These are phyloP conservation scores for Gryllus bimaculatus DNA, from an alignment of 1,140 invertebrate species.

Conservation along the genomic window DNA sequence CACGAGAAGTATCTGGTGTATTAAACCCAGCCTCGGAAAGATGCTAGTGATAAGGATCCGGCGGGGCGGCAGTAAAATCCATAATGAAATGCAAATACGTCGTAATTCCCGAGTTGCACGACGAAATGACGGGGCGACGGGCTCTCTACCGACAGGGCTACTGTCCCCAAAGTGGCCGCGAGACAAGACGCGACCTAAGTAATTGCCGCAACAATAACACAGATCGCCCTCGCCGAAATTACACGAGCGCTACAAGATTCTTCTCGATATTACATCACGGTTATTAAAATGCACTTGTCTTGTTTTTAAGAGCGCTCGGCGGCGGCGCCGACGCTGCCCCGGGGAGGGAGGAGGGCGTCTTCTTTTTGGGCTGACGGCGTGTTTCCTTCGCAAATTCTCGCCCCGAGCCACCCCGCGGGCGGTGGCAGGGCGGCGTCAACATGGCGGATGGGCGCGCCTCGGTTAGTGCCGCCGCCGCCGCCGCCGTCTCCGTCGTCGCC, in stretches of 20 bases:
- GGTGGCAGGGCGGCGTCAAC: neutral
- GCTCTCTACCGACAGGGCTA: neutral
- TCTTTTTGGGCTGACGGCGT: neutral
- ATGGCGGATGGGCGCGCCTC: neutral
- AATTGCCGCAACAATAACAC: neutral
- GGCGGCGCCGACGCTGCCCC: neutral
- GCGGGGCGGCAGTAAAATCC: neutral
- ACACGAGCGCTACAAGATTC: neutral
- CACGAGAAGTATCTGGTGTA: neutral
- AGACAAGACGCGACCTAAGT: neutral
- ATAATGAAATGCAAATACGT: constrained; percentile 1
- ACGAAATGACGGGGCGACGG: neutral
- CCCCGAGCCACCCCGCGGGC: neutral
- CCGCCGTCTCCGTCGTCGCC: too few relatives aligned
- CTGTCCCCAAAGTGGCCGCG: neutral
- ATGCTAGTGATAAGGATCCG: neutral
- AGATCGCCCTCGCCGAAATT: neutral
- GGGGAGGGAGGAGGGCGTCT: neutral
- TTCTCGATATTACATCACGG: neutral
- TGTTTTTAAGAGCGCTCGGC: neutral
- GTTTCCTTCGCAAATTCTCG: neutral
- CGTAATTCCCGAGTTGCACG: neutral
- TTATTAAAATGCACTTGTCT: constrained; percentile 5
- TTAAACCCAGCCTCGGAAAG: neutral
- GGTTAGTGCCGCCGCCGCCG: too few relatives aligned